Evolutionary conservation across 2,797 vertebrate genomes (phyloP).

Genomic region (Masticophis lateralis): DNA sequence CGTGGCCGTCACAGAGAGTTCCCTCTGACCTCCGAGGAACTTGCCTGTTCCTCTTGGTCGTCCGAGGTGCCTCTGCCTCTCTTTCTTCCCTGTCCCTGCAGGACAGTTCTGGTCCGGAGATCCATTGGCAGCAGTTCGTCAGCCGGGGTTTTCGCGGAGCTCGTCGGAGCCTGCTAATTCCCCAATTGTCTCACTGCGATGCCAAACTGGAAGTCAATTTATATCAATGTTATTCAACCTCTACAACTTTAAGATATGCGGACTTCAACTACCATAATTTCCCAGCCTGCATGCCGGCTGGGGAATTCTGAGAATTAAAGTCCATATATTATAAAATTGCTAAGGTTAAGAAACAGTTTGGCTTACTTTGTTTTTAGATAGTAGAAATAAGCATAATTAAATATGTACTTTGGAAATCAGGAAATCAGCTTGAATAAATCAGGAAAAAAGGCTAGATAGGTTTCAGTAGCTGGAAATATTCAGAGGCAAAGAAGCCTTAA

Average conservation of each 20-base stretch:
- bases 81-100: no score
- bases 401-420: background rate
- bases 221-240: background rate
- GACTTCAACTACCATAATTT: background rate
- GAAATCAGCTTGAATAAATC: background rate
- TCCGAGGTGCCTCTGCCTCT: no score
- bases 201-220: background rate
- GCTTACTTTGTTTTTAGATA: background rate
- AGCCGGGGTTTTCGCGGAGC: no score
- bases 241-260: background rate
- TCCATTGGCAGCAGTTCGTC: no score
- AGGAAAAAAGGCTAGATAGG: background rate
- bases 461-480: background rate
- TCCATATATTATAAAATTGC: background rate
- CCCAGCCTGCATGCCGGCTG: background rate
- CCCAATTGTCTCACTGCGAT: no score
- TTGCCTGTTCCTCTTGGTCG: no score
- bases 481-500: background rate
- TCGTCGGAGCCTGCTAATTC: no score
- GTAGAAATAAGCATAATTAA: background rate
- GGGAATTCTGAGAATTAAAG: background rate
- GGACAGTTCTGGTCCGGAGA: no score
- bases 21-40: no score
- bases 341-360: background rate
- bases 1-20: no score